phyloP scores from a whole-genome alignment of 2,888 invertebrate species.

The Tenthredo mesomela region DNA sequence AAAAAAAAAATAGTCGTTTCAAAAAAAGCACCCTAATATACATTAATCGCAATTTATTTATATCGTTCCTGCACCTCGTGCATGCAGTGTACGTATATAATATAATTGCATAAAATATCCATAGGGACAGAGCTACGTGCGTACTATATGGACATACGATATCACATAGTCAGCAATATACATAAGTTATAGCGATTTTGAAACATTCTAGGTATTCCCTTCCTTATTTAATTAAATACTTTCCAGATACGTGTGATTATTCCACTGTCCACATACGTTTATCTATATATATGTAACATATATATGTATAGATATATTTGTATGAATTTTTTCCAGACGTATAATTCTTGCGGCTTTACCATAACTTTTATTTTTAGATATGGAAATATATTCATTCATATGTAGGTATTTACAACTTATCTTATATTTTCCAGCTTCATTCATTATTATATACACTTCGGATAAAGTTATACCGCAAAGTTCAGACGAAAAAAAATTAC shows the following conservation, averaged over 20 bases:
- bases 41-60: background rate
- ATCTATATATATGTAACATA: too few species aligned
- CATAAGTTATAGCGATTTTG: slow-evolving; percentile 12
- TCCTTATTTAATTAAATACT: background rate
- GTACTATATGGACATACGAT: background rate
- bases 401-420: background rate
- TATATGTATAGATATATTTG: background rate
- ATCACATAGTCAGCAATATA: background rate
- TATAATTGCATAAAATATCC: background rate
- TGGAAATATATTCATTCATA: slow-evolving; percentile 6
- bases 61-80: slow-evolving; percentile 1
- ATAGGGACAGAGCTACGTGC: background rate
- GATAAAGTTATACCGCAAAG: background rate
- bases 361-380: background rate
- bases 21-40: too few species aligned
- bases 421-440: background rate
- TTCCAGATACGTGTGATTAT: background rate
- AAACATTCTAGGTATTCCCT: background rate
- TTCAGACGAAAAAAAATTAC: background rate
- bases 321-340: background rate
- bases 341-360: background rate
- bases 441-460: background rate
- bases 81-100: background rate
- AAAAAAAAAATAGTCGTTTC: too few species aligned
- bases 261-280: background rate